A percentile compares a stretch with the other conserved stretches of the same genome.
These are phyloP conservation scores for Drosophila pegasa DNA, from an alignment of 2,888 invertebrate genomes.

Conservation along the genomic window DNA sequence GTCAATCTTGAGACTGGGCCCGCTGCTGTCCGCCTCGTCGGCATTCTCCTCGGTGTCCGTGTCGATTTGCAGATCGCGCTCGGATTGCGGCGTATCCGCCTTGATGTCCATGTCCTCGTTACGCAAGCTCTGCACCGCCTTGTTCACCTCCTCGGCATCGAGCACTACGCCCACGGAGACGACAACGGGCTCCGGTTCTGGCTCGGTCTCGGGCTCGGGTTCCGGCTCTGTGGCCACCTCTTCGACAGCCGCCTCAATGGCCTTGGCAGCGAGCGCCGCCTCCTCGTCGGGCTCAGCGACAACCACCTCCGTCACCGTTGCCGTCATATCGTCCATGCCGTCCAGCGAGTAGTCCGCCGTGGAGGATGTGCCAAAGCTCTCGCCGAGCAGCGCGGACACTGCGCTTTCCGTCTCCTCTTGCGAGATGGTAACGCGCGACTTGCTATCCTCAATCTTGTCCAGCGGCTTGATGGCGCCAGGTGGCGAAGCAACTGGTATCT, in stretches of 20 bases:
- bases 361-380: conserved; percentile 90
- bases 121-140: conserved; percentile 92
- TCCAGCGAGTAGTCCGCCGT: conserved; percentile 86
- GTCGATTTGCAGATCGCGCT: conserved; percentile 93
- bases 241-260: conserved; percentile 78
- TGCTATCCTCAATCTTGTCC: conserved; percentile 88
- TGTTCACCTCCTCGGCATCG: conserved; percentile 91
- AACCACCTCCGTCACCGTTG: conserved; percentile 82
- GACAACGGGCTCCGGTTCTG: conserved; percentile 84
- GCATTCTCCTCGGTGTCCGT: conserved; percentile 93
- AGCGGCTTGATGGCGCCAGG: conserved; percentile 84
- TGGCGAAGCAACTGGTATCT: conserved; percentile 84
- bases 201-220: conserved; percentile 85
- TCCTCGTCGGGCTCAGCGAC: conserved; percentile 85
- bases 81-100: conserved; percentile 94
- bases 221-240: conserved; percentile 84
- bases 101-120: conserved; percentile 90
- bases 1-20: conserved; percentile 81
- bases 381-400: conserved; percentile 93
- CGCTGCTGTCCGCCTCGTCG: conserved; percentile 86
- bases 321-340: conserved; percentile 74
- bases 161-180: conserved; percentile 87
- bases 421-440: conserved; percentile 91
- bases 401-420: conserved; percentile 97
- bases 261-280: conserved; percentile 78